Percentiles rank a stretch among this genome's conserved stretches.
Evolutionary conservation across 30 jellyfish, hydroid and myxozoan species (phyloP).

Genomic region (Chrysaora quinquecirrha): DNA sequence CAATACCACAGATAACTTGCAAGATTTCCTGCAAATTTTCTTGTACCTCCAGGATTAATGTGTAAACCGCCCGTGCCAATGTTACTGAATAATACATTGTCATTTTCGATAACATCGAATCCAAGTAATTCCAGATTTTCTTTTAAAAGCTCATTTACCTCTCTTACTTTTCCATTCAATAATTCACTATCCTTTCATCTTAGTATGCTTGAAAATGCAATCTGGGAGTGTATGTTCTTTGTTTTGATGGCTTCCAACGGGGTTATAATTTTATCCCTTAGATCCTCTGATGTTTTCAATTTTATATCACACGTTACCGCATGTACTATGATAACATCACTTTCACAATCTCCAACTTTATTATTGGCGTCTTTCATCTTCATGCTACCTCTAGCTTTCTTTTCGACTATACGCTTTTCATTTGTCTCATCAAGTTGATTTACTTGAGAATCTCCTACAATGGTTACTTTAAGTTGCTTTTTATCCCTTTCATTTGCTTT

Average conservation of each 20-base stretch:
- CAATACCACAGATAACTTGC: not conserved
- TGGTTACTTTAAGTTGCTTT: conserved; percentile 18
- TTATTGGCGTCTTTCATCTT: not conserved
- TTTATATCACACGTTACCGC: conserved; percentile 21
- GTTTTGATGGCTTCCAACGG: conserved; percentile 12
- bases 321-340: conserved; percentile 26
- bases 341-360: not conserved
- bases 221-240: not conserved
- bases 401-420: conserved; percentile 6
- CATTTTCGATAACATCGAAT: not conserved
- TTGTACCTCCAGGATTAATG: conserved; percentile 28
- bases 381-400: conserved; percentile 15
- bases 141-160: not conserved
- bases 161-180: conserved; percentile 9
- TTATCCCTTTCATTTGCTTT: conserved; percentile 17
- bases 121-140: not conserved
- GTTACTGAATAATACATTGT: conserved; percentile 20
- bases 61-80: conserved; percentile 40
- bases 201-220: not conserved
- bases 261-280: conserved; percentile 16
- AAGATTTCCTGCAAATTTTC: not conserved
- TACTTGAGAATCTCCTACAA: conserved; percentile 35
- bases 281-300: conserved; percentile 20
- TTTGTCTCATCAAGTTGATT: conserved; percentile 25
- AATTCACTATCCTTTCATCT: not conserved